Evolutionary conservation across 2,888 invertebrate species (phyloP), one percentile per base, ranked within the genome.

Genomic region (Hydraecia micacea): DNA sequence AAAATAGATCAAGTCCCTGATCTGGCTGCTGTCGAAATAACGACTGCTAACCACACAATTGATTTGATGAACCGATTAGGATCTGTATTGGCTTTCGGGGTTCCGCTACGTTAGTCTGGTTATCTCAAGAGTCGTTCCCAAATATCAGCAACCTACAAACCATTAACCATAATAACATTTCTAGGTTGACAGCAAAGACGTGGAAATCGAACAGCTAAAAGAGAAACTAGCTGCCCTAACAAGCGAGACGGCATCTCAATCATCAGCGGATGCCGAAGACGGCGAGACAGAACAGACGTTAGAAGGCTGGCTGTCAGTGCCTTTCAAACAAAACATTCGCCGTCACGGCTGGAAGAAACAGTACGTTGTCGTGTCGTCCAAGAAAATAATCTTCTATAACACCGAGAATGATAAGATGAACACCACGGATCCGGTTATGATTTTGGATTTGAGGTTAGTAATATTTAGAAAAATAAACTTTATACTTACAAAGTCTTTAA

Each of bases 321-420:
- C 99, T 75, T 99, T 98, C 93, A 99, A 99, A 93, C 99, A 99
- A 95, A 99, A 99, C 95, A 99, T 99, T 88, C 98, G 98, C 87
- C 97, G 99, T 82, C 99, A 99, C 94, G 99, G 99, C 72, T 99
- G 99, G 99, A 98, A 98, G 96, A 99, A 99, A 92, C 99, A 99
- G 95, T 99, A 99, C 94, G 99, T 99, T 67, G 99, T 99, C 67
- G 99, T 99, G 70, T 99, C 99, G 70, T 99, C 99, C 83, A 98
- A 98, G 94, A 99, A 99, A 96, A 99, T 99, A 87, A 98, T 99
- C 87, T 99, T 99, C 97, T 99, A 99, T 94, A 99, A 99, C 96
- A 98, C 98, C 21, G 99, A 99, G 96, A 98, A 97, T 92, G 99
- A 99, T 94, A 99, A 99, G 94, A 98, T 98, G 95, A 99, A 99